Percentiles rank a stretch among this genome's conserved stretches.
Conservation (phyloP, 2,113 vertebrate species). For the Limnothrissa miodon region DNA sequence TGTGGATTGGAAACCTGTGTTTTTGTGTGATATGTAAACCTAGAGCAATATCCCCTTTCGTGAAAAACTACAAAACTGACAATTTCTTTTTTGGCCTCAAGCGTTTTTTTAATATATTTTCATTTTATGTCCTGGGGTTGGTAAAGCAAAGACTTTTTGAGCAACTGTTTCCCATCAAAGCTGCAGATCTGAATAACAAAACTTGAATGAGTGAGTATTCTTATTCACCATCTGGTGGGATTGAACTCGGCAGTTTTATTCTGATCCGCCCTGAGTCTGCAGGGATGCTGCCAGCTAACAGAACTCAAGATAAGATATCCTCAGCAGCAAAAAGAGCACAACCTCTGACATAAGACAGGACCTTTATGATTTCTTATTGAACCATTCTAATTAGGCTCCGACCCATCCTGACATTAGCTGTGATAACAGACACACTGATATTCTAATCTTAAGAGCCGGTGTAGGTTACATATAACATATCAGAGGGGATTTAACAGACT, state of each 20-base stretch:
- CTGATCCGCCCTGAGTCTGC: neutral
- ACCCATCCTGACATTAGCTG: neutral
- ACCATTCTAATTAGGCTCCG: neutral
- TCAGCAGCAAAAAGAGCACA: neutral
- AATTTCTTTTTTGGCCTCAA: neutral
- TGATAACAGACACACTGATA: neutral
- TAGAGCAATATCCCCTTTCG: neutral
- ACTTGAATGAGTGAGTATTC: constrained; percentile 9
- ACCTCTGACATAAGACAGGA: neutral
- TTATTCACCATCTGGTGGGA: neutral
- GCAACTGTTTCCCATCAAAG: neutral
- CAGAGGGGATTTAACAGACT: neutral
- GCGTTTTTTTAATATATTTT: neutral
- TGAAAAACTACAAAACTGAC: neutral
- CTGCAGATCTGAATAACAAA: neutral
- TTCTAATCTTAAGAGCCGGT: neutral
- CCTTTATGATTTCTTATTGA: neutral
- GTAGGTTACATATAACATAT: neutral
- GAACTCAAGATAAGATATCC: neutral
- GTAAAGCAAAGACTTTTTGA: neutral
- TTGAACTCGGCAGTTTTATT: neutral
- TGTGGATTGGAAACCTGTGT: neutral
- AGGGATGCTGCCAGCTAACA: neutral
- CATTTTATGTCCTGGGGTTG: neutral
- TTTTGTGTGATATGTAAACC: neutral